Conservation (phyloP, 1,140 invertebrate species). For the Zaprionus taronus region DNA sequence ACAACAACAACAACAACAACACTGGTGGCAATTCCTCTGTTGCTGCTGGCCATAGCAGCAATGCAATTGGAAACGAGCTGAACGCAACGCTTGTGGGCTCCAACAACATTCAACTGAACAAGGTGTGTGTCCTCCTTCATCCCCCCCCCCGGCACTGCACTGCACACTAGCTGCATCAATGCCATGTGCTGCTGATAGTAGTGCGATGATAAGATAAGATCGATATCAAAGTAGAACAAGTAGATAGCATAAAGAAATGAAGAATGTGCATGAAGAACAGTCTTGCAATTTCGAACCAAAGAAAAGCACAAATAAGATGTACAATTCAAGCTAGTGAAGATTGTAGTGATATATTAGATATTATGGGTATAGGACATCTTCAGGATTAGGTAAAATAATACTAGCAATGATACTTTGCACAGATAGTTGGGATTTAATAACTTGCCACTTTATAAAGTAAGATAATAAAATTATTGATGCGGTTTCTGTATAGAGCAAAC, state of each 20-base stretch:
- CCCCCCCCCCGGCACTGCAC: no score
- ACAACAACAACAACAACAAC: background rate
- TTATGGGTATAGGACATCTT: no score
- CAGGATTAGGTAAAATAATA: background rate
- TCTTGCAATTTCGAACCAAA: slow-evolving; percentile 9
- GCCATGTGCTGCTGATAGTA: background rate
- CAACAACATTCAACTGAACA: slow-evolving; percentile 84
- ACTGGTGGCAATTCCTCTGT: background rate
- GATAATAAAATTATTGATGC: background rate
- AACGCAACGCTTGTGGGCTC: slow-evolving; percentile 84
- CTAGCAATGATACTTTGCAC: background rate
- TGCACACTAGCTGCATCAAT: background rate
- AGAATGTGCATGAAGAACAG: background rate
- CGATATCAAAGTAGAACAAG: slow-evolving; percentile 37
- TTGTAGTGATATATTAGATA: background rate
- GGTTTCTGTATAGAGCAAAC: no score
- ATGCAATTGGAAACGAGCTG: slow-evolving; percentile 82
- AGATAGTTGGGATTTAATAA: background rate
- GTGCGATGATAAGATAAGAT: slow-evolving; percentile 41
- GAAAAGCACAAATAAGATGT: background rate
- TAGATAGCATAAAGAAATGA: slow-evolving; percentile 9
- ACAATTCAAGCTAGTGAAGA: background rate
- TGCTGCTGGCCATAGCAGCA: slow-evolving; percentile 23
- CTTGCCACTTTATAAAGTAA: background rate
- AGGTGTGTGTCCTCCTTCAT: slow-evolving; percentile 51